Evolutionary conservation across 1,140 invertebrate genomes (phyloP).

Genomic region (Geopemphigus sp.): DNA sequence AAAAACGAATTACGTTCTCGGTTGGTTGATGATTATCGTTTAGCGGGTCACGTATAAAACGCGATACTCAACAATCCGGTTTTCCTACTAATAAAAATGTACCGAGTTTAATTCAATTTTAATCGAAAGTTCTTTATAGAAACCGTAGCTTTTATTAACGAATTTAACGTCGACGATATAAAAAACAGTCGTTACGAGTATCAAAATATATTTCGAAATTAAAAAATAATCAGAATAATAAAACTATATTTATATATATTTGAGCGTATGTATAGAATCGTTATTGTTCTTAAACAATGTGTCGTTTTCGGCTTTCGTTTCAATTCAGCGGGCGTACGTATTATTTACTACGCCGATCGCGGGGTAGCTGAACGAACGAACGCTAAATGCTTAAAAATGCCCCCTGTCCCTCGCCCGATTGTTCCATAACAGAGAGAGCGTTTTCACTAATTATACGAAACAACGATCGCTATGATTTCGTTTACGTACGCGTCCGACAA

Average conservation of each 20-base stretch:
- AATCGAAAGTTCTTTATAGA: not conserved
- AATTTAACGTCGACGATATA: not conserved
- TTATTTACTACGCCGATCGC: too few relatives aligned
- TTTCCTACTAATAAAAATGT: not conserved
- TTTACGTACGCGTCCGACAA: too few relatives aligned
- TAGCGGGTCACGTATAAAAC: not conserved
- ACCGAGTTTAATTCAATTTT: constrained; percentile 14
- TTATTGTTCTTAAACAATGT: constrained; percentile 7
- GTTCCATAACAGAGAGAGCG: too few relatives aligned
- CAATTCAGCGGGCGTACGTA: too few relatives aligned
- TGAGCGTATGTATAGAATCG: not conserved
- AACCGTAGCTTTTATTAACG: not conserved
- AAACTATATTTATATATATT: not conserved
- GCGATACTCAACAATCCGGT: not conserved
- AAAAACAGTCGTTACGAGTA: constrained; percentile 16
- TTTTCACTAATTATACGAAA: too few relatives aligned
- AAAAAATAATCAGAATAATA: constrained; percentile 10
- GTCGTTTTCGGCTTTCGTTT: not conserved
- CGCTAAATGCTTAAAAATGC: too few relatives aligned
- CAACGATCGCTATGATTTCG: too few relatives aligned
- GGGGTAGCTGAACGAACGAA: too few relatives aligned
- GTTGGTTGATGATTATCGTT: not conserved
- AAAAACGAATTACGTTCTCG: not conserved
- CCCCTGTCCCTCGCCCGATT: too few relatives aligned
- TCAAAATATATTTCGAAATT: constrained; percentile 18